Conservation (phyloP, 2,113 vertebrate species). For the Puntigrus tetrazona region DNA sequence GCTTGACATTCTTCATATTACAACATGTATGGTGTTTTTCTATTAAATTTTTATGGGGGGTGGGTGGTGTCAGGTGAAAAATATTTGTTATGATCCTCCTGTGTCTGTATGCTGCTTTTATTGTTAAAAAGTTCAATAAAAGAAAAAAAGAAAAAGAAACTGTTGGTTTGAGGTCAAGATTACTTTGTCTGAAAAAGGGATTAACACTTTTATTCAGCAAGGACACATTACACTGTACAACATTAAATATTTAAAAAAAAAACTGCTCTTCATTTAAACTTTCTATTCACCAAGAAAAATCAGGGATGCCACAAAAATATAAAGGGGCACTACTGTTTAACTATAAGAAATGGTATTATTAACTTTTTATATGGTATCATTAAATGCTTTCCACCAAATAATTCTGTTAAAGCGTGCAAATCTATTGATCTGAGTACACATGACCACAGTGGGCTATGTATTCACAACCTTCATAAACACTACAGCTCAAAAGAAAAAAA, state of each 20-base stretch:
- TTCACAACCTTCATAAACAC: not conserved
- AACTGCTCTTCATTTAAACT: not conserved
- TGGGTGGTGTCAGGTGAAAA: too few species aligned
- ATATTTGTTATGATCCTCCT: too few species aligned
- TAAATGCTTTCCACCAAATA: not conserved
- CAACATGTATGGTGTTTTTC: too few species aligned
- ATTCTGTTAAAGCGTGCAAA: not conserved
- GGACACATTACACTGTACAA: too few species aligned
- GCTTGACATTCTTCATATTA: too few species aligned
- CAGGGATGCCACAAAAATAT: not conserved
- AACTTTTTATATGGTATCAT: not conserved
- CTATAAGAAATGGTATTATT: not conserved
- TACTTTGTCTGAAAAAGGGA: not conserved
- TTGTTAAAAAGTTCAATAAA: too few species aligned
- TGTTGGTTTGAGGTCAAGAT: not conserved
- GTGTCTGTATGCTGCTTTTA: too few species aligned
- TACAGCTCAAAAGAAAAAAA: not conserved
- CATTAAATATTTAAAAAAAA: not conserved
- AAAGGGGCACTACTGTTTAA: not conserved
- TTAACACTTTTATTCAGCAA: not conserved
- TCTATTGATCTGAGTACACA: not conserved
- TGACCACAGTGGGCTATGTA: slow-evolving; percentile 4
- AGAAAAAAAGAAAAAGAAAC: too few species aligned
- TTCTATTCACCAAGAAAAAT: not conserved
- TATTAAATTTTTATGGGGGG: too few species aligned